These are phyloP conservation scores for Melipona bicolor DNA, from an alignment of 2,888 invertebrate genomes.

Conservation along the genomic window DNA sequence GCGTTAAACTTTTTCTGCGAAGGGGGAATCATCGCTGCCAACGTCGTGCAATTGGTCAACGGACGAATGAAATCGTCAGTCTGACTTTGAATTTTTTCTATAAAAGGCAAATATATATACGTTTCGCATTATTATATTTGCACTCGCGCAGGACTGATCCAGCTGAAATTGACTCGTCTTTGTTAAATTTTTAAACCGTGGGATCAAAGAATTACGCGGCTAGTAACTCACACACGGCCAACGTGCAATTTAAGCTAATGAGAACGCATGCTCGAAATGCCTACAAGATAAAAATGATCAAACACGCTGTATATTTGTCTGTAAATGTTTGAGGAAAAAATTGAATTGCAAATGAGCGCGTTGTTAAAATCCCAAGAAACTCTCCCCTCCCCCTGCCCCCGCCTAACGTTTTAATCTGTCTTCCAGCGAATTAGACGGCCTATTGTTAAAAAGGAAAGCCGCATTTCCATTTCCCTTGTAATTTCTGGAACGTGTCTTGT, in stretches of 20 bases:
- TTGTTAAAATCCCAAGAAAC: background rate
- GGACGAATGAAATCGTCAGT: background rate
- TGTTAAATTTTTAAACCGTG: background rate
- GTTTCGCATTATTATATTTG: background rate
- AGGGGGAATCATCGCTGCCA: background rate
- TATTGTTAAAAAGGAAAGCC: too few relatives aligned
- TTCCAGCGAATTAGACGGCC: background rate
- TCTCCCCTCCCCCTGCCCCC: background rate
- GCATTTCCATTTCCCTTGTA: background rate
- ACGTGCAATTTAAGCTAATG: too few relatives aligned
- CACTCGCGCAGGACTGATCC: background rate
- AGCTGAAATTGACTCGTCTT: background rate
- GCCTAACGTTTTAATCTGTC: background rate
- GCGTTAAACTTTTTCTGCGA: background rate
- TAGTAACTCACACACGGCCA: background rate
- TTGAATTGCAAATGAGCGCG: background rate
- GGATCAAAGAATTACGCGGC: background rate
- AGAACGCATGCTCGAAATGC: background rate
- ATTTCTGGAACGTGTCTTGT: background rate
- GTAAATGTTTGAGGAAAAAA: background rate
- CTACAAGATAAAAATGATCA: background rate
- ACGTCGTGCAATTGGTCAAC: background rate
- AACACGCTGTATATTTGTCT: background rate
- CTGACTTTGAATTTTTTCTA: too few relatives aligned
- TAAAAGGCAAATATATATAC: background rate